Percentiles rank a stretch among this genome's conserved stretches.
Evolutionary conservation across 2,888 invertebrate genomes (phyloP).

Genomic region (Dicyrtomina minuta): DNA sequence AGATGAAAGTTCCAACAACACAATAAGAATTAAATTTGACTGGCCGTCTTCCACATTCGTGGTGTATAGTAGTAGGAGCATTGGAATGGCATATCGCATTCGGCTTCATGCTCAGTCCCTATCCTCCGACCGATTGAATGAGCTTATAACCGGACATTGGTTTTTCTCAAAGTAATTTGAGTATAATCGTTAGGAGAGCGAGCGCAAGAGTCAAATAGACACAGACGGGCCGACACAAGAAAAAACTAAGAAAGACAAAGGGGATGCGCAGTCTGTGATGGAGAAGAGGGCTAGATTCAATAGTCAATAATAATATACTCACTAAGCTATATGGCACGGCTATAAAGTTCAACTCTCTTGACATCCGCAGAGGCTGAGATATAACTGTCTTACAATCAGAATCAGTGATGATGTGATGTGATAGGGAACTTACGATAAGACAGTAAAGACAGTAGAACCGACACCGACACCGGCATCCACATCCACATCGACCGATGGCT

Average conservation of each 20-base stretch:
- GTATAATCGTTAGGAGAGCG: conserved; percentile 2
- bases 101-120: no score
- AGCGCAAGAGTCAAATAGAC: conserved; percentile 18
- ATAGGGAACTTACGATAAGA: neutral
- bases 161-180: conserved; percentile 25
- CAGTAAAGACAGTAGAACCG: conserved; percentile 13
- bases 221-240: neutral
- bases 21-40: conserved; percentile 2
- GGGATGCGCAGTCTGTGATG: neutral
- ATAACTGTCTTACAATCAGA: neutral
- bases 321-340: neutral
- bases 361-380: neutral
- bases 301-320: no score
- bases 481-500: conserved; percentile 13
- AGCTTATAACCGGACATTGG: conserved; percentile 22
- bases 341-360: conserved; percentile 15
- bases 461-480: no score
- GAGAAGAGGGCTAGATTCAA: conserved; percentile 6
- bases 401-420: neutral
- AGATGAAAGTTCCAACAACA: neutral
- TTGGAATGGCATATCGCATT: no score
- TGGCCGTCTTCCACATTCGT: conserved; percentile 11
- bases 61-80: no score
- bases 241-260: neutral
- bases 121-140: no score